phyloP scores from a whole-genome alignment of 2,113 vertebrate species.

The Hipposideros armiger region DNA sequence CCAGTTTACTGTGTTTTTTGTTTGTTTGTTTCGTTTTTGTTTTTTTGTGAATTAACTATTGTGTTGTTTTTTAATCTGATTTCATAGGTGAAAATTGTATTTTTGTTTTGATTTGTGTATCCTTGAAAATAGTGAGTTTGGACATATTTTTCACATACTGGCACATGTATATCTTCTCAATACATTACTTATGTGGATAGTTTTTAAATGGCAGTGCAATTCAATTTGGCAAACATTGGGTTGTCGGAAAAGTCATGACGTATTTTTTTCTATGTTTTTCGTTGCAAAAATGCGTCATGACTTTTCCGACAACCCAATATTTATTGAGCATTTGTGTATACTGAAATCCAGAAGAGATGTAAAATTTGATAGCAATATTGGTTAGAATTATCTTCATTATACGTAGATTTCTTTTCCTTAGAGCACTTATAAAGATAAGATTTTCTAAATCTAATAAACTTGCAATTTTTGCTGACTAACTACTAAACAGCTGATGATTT shows the following conservation, averaged over 20 bases:
- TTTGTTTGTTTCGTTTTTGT: too few relatives aligned
- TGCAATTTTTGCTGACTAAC: conserved; percentile 43
- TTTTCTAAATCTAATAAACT: conserved; percentile 49
- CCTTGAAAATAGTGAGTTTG: not conserved
- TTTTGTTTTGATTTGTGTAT: conserved; percentile 50
- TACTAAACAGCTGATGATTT: conserved; percentile 42
- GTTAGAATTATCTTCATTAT: conserved; percentile 36
- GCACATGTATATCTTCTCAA: not conserved
- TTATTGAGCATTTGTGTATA: not conserved
- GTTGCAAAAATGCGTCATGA: too few relatives aligned
- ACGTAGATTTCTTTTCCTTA: conserved; percentile 44
- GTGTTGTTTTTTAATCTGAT: not conserved
- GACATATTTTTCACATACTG: not conserved
- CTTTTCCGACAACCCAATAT: not conserved
- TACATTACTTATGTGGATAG: not conserved
- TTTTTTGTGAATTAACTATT: not conserved
- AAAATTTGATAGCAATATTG: not conserved
- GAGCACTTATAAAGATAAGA: conserved; percentile 28
- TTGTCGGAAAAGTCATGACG: too few relatives aligned
- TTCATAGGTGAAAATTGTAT: not conserved
- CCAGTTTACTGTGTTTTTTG: not conserved
- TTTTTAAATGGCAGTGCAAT: not conserved
- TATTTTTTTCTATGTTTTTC: too few relatives aligned
- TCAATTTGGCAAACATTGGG: not conserved
- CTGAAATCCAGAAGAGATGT: conserved; percentile 1